A percentile compares a stretch with the other conserved stretches of the same genome.
Conservation (phyloP, 2,113 vertebrate species). For the Melanerpes aurifrons region DNA sequence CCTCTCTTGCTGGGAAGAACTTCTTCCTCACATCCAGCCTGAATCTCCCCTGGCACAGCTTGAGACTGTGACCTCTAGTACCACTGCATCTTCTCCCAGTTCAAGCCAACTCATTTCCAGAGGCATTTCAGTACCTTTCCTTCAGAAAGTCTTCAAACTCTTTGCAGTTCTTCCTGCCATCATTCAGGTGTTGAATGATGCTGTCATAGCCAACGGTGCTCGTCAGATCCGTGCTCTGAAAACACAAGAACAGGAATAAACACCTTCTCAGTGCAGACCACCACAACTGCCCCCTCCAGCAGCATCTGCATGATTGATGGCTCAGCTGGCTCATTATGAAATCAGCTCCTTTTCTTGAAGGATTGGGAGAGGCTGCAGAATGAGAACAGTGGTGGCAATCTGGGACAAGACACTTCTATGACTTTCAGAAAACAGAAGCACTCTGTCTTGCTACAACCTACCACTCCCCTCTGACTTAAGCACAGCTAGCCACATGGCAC, state of each 20-base stretch:
- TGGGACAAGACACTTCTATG: neutral
- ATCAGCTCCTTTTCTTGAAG: neutral
- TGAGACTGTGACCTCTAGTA: too few relatives aligned
- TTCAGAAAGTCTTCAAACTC: constrained; percentile 96
- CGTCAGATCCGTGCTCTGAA: constrained; percentile 86
- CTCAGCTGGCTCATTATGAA: neutral
- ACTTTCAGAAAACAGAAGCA: neutral
- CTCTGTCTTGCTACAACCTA: neutral
- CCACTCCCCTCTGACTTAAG: too few relatives aligned
- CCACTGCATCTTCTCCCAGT: neutral
- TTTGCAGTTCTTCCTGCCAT: constrained; percentile 93
- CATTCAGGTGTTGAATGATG: constrained; percentile 90
- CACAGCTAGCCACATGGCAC: neutral
- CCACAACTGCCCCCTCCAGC: neutral
- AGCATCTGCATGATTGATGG: neutral
- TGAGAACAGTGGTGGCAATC: neutral
- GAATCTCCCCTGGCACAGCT: too few relatives aligned
- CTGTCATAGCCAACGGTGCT: constrained; percentile 87
- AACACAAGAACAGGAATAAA: neutral
- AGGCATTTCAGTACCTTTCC: constrained; percentile 83
- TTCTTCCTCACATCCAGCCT: too few relatives aligned
- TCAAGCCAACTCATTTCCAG: fast-evolving
- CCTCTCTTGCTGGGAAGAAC: too few relatives aligned
- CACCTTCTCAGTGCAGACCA: neutral
- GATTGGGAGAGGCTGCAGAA: neutral